A percentile compares a stretch with the other conserved stretches of the same genome.
Conservation (phyloP, 2,113 vertebrate species). For the Etheostoma spectabile region DNA sequence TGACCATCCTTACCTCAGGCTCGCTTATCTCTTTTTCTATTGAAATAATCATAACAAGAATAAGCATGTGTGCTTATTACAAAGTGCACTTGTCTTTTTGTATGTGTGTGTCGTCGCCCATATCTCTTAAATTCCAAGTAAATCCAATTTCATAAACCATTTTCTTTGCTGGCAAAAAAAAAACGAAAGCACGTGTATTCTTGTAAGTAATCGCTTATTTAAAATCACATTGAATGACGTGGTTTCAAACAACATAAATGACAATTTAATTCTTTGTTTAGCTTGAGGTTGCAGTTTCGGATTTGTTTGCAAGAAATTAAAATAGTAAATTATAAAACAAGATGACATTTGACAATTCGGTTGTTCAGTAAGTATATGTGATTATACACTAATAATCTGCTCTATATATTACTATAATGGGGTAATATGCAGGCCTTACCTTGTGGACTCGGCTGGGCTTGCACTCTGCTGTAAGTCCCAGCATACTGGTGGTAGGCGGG, state of each 20-base stretch:
- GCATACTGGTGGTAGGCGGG: conserved; percentile 94
- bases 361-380: not conserved
- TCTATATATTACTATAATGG: not conserved
- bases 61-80: not conserved
- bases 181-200: not conserved
- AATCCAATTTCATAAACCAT: not conserved
- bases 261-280: not conserved
- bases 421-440: conserved; percentile 80
- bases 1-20: conserved; percentile 98
- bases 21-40: conserved; percentile 94
- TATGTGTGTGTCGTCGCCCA: not conserved
- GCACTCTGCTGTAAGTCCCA: conserved; percentile 94
- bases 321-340: not conserved
- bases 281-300: not conserved
- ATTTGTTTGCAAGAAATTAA: not conserved
- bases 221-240: not conserved
- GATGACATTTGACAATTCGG: accelerated
- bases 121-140: not conserved
- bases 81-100: not conserved
- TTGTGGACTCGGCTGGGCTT: conserved; percentile 91
- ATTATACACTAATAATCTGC: not conserved
- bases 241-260: not conserved
- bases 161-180: not conserved
- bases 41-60: conserved; percentile 30
- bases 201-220: too few relatives aligned